phyloP scores from a whole-genome alignment of 2,888 invertebrate genomes.

The Pterostichus madidus region DNA sequence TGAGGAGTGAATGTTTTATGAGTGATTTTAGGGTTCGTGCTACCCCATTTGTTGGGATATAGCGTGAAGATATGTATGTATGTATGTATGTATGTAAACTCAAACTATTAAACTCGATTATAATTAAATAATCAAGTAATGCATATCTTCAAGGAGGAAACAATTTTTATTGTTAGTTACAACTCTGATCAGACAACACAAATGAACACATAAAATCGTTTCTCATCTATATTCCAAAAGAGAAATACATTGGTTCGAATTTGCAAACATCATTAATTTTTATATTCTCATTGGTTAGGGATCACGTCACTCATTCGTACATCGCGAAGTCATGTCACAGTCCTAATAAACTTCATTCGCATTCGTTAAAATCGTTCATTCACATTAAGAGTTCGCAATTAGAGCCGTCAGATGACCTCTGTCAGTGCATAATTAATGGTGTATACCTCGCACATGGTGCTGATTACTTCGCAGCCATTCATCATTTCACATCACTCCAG shows the following conservation, averaged over 20 bases:
- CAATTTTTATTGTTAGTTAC: no score
- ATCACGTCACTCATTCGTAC: not conserved
- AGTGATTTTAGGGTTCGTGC: no score
- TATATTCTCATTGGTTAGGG: slow-evolving; percentile 16
- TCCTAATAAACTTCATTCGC: slow-evolving; percentile 32
- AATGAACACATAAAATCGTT: not conserved
- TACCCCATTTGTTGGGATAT: no score
- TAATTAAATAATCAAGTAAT: no score
- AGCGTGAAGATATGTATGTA: no score
- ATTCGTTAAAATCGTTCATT: slow-evolving; percentile 18
- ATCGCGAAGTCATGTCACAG: slow-evolving; percentile 19
- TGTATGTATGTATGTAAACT: no score
- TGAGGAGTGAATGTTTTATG: no score
- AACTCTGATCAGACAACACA: no score
- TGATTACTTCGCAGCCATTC: slow-evolving; percentile 24
- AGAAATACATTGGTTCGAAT: slow-evolving; percentile 34
- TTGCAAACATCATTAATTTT: slow-evolving; percentile 49
- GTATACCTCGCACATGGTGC: slow-evolving; percentile 8
- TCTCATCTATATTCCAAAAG: slow-evolving; percentile 32
- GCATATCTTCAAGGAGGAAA: no score
- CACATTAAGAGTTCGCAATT: slow-evolving; percentile 39
- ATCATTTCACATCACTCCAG: slow-evolving; percentile 31
- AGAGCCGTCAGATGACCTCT: slow-evolving; percentile 53
- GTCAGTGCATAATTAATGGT: slow-evolving; percentile 50
- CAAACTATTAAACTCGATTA: no score